Evolutionary conservation across 1,140 invertebrate genomes (phyloP).

Genomic region (Pomacea maculata): DNA sequence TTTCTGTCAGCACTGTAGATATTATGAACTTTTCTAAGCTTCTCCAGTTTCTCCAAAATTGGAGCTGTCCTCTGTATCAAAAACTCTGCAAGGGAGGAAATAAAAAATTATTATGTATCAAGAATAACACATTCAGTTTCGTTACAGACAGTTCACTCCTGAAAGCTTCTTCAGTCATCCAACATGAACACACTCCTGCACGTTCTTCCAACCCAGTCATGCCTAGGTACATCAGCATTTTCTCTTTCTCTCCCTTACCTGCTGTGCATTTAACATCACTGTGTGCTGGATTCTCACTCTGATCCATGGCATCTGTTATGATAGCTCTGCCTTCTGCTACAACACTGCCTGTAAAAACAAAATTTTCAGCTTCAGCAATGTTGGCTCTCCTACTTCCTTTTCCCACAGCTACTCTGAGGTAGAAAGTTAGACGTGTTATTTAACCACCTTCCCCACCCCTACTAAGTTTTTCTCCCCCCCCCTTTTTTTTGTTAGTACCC

Average conservation of each 20-base stretch:
- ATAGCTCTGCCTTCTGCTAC: slow-evolving; percentile 72
- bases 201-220: too few relatives aligned
- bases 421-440: too few relatives aligned
- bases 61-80: slow-evolving; percentile 48
- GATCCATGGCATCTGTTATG: slow-evolving; percentile 72
- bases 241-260: slow-evolving; percentile 55
- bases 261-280: slow-evolving; percentile 76
- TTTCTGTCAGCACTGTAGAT: slow-evolving; percentile 42
- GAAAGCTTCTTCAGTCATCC: too few relatives aligned
- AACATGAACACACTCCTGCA: too few relatives aligned
- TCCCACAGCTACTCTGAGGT: too few relatives aligned
- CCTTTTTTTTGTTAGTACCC: too few relatives aligned
- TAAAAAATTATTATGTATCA: not conserved
- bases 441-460: too few relatives aligned
- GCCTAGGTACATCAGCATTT: not conserved
- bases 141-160: too few relatives aligned
- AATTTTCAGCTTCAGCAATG: not conserved
- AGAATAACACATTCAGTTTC: too few relatives aligned
- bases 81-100: slow-evolving; percentile 43
- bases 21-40: slow-evolving; percentile 32
- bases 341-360: slow-evolving; percentile 65
- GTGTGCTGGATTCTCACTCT: slow-evolving; percentile 77
- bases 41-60: slow-evolving; percentile 43
- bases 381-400: too few relatives aligned
- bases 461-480: too few relatives aligned